phyloP scores from a whole-genome alignment of 2,113 vertebrate genomes.

The Petromus typicus region DNA sequence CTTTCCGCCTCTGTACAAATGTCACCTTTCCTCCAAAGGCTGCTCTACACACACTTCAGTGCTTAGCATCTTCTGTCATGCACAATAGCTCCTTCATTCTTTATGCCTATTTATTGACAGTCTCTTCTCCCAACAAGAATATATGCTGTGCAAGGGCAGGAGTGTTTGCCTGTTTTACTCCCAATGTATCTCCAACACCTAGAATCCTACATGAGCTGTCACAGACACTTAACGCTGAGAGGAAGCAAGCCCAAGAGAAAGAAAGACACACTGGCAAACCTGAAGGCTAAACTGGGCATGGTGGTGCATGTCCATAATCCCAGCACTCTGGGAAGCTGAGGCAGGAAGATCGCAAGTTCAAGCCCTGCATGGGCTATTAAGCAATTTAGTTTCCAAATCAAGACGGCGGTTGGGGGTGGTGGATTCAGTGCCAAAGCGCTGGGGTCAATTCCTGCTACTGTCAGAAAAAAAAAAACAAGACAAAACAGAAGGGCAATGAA shows the following conservation, averaged over 20 bases:
- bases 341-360: background rate
- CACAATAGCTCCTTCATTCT: background rate
- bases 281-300: background rate
- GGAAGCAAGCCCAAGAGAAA: background rate
- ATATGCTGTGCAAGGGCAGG: background rate
- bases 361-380: background rate
- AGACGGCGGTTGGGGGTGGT: too few species aligned
- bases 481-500: background rate
- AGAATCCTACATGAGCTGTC: rapidly evolving
- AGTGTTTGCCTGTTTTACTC: background rate
- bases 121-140: background rate
- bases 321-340: background rate
- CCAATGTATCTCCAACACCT: background rate
- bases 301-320: background rate
- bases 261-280: too few species aligned
- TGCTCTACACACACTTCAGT: background rate
- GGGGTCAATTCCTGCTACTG: background rate
- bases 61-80: background rate
- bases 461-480: background rate
- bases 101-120: background rate
- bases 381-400: background rate
- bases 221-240: too few species aligned
- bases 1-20: background rate
- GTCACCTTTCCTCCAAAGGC: background rate
- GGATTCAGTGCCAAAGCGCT: background rate